These are phyloP conservation scores for Dromaius novaehollandiae DNA, from an alignment of 2,113 vertebrate species.

Conservation along the genomic window DNA sequence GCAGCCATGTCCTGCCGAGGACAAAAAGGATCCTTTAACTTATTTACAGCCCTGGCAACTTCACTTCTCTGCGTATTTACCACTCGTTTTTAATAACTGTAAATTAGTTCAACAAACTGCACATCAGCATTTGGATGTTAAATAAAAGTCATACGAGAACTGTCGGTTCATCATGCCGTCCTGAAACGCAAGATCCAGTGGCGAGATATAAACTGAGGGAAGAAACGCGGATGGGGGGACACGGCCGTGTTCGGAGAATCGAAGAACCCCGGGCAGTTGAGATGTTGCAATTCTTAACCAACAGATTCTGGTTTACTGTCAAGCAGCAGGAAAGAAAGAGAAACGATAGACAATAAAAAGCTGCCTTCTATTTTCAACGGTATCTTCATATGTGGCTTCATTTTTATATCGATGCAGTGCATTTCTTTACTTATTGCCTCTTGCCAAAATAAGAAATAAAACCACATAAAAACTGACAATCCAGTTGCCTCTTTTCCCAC, in stretches of 20 bases:
- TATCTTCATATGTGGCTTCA: background rate
- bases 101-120: background rate
- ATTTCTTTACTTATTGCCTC: background rate
- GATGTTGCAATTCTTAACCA: background rate
- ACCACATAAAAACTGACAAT: background rate
- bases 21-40: background rate
- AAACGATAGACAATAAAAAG: background rate
- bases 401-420: background rate
- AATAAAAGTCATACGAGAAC: background rate
- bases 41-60: background rate
- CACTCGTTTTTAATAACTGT: background rate
- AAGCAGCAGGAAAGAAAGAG: constrained; percentile 42
- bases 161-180: background rate
- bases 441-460: background rate
- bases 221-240: background rate
- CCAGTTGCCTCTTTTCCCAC: background rate
- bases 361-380: background rate
- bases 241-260: background rate
- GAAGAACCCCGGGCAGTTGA: background rate
- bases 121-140: background rate
- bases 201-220: background rate
- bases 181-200: background rate
- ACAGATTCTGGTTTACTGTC: constrained; percentile 40
- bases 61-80: background rate
- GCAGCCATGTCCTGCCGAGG: background rate